These are phyloP conservation scores for Pseudopleuronectes americanus DNA, from an alignment of 2,797 vertebrate species.

Conservation along the genomic window DNA sequence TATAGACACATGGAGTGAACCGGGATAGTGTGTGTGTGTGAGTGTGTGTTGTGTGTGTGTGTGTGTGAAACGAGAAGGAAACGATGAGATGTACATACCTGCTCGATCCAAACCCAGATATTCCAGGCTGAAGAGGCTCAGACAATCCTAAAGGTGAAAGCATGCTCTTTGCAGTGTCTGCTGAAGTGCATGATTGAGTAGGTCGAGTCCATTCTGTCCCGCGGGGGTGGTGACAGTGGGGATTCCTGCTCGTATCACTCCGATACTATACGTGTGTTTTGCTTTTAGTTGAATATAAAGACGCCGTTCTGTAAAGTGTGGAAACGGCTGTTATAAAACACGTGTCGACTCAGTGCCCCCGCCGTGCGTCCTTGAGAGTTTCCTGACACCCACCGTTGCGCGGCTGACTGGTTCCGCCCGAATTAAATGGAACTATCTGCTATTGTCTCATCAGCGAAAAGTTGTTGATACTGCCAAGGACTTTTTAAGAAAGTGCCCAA, in stretches of 20 bases:
- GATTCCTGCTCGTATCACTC: background rate
- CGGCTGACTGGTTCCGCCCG: constrained; percentile 77
- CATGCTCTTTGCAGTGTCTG: constrained; percentile 85
- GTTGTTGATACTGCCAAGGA: constrained; percentile 80
- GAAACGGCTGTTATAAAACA: accelerated
- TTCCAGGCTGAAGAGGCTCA: constrained; percentile 68
- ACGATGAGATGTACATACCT: constrained; percentile 62
- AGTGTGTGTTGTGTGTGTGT: background rate
- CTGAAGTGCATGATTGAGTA: constrained; percentile 91
- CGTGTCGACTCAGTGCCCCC: no score
- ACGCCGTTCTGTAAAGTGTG: no score
- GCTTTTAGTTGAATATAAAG: no score
- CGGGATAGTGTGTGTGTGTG: background rate
- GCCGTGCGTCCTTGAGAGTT: constrained; percentile 2
- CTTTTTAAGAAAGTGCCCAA: constrained; percentile 39
- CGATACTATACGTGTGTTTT: no score
- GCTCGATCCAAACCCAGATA: constrained; percentile 55
- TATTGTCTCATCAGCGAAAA: constrained; percentile 92
- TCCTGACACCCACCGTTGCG: constrained; percentile 27
- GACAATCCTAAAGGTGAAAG: constrained; percentile 87
- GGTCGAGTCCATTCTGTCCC: constrained; percentile 82
- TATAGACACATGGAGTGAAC: constrained; percentile 21
- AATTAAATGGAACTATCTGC: constrained; percentile 88
- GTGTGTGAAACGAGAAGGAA: constrained; percentile 9
- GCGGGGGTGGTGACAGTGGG: constrained; percentile 48